Percentiles rank a stretch among this genome's conserved stretches.
These are phyloP conservation scores for Melanotaenia nigrans DNA, from an alignment of 2,797 vertebrate species.

Conservation along the genomic window DNA sequence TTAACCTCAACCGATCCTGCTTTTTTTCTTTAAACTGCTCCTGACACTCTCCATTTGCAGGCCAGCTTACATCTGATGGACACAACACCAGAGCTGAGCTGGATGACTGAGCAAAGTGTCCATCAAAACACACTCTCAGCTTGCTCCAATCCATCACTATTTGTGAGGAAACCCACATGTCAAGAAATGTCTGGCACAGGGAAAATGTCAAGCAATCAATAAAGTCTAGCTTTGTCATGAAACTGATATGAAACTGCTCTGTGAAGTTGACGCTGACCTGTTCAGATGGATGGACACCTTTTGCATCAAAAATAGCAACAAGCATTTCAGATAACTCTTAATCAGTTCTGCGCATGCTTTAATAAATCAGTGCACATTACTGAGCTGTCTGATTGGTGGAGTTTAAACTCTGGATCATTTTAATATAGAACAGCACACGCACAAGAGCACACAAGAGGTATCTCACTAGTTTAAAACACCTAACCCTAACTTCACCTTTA, in stretches of 20 bases:
- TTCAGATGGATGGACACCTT: constrained; percentile 6
- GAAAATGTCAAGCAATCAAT: constrained; percentile 4
- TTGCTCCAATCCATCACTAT: constrained; percentile 23
- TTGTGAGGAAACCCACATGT: constrained; percentile 9
- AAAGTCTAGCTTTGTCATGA: constrained; percentile 1
- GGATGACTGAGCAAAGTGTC: constrained; percentile 48
- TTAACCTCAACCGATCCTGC: constrained; percentile 44
- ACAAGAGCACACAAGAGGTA: no score
- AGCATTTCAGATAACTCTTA: neutral
- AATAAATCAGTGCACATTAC: neutral
- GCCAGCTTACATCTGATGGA: constrained; percentile 55
- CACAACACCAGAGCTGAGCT: constrained; percentile 41
- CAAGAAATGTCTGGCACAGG: neutral
- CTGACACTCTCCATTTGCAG: constrained; percentile 52
- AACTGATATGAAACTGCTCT: constrained; percentile 1
- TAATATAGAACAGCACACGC: no score
- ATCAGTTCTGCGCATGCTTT: neutral
- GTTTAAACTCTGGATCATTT: no score
- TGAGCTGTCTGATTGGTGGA: no score
- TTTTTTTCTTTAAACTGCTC: constrained; percentile 41
- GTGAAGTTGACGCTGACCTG: neutral
- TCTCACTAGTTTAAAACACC: no score
- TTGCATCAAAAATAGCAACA: neutral
- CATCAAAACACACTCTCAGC: constrained; percentile 39
- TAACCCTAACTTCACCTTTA: no score